Evolutionary conservation across 2,797 vertebrate genomes (phyloP), one percentile per base, ranked within the genome.

Genomic region (Acanthis flammea): DNA sequence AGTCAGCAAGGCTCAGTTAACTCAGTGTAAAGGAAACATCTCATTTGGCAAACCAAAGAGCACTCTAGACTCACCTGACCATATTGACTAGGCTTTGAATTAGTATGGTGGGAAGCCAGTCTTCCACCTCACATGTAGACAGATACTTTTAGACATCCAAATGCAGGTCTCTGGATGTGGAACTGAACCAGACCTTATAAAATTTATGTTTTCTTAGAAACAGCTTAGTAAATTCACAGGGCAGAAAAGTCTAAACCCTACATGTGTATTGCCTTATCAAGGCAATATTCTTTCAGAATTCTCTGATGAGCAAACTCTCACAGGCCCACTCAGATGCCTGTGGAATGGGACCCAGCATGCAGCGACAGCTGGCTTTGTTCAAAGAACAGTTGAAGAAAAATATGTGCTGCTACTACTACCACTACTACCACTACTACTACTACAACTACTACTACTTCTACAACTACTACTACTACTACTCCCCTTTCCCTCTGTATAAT

Each of bases 381-480:
- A 73, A 78, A 89, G 67, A 51, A 57, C 19, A 41, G 37, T 4
- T 68, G 53, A 77, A 82, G 31, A 47, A 83, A 85, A 86, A 81
- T 27, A 44, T 39, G 9, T 72, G 33, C 35, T 93, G 18, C 45
- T 72, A 7, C 53, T 57, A 15, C 22, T 51, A 1, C 41, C 17
- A 1, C 41, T 48, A 1, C 14, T 53, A 2, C n/a, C 31, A 0
- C 12, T 19, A 14, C 62, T 45, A 5, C 42, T 18, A 9, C 61
- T n/a, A 13, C 30, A 25, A 9, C 14, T 12, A 4, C 6, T 30
- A 5, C 22, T 51, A 1, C 45, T n/a, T n/a, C n/a, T 17, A 1
- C 41, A 39, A 1, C 14, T 53, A 2, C 37, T 12, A 4, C 6
- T 30, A 5, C 17, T 54, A 1, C 45, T 19, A 1, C 44, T 77